These are phyloP conservation scores for Drosophila infuscata DNA, from an alignment of 2,888 invertebrate genomes.

Conservation along the genomic window DNA sequence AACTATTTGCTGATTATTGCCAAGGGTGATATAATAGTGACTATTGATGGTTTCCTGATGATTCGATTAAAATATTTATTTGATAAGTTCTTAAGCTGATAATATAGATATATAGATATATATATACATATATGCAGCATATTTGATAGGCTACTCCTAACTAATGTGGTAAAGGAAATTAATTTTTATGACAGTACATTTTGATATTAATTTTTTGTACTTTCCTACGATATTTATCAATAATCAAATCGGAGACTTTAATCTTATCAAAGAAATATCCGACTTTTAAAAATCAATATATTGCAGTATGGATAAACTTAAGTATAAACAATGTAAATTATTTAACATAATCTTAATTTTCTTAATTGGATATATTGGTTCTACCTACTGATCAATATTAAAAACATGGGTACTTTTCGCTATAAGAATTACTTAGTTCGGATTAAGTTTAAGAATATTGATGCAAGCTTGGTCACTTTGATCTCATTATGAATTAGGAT, in stretches of 20 bases:
- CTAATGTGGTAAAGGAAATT: not conserved
- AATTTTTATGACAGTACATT: not conserved
- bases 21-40: conserved; percentile 57
- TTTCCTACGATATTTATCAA: not conserved
- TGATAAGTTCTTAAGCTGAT: not conserved
- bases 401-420: too few relatives aligned
- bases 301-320: not conserved
- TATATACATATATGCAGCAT: not conserved
- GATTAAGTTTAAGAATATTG: not conserved
- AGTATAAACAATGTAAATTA: not conserved
- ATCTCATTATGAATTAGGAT: not conserved
- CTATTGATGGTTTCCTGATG: conserved; percentile 33
- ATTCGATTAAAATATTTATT: conserved; percentile 1
- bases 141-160: not conserved
- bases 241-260: not conserved
- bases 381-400: not conserved
- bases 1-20: conserved; percentile 70
- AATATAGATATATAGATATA: not conserved
- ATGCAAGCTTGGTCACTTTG: not conserved
- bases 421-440: too few relatives aligned
- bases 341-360: not conserved
- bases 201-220: not conserved
- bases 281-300: not conserved
- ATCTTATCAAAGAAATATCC: not conserved
- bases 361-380: not conserved